Conservation (phyloP, 2,888 invertebrate species). For the Globia sparganii region DNA sequence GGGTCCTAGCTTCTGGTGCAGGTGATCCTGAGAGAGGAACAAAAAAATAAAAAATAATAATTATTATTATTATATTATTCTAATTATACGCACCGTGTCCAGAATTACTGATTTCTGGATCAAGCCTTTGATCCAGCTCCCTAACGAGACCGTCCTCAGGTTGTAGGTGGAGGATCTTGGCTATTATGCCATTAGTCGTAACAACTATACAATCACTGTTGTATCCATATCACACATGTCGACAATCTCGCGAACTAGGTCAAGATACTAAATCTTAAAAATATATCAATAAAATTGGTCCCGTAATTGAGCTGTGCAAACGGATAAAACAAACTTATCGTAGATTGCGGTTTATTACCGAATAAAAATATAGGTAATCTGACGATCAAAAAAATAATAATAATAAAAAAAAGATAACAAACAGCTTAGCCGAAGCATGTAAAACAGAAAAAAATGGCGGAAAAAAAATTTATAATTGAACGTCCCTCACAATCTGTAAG, state of each 20-base stretch:
- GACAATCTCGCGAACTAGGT: not conserved
- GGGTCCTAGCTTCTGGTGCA: not conserved
- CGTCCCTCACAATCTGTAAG: constrained; percentile 40
- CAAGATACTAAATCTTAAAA: not conserved
- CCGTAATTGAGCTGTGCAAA: not conserved
- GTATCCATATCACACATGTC: not conserved
- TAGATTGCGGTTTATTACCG: not conserved
- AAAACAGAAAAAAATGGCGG: constrained; percentile 13
- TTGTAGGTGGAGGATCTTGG: too few species aligned
- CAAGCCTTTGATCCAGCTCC: too few species aligned
- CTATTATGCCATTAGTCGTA: not conserved
- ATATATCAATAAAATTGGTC: not conserved
- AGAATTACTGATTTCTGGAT: not conserved
- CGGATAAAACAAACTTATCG: not conserved
- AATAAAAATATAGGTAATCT: not conserved
- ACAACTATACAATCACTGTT: not conserved
- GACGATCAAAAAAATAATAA: not conserved
- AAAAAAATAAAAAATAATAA: too few species aligned
- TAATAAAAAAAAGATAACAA: not conserved
- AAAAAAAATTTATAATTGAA: constrained; percentile 37
- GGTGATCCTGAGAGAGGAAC: not conserved
- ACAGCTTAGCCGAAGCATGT: constrained; percentile 1
- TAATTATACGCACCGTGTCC: not conserved
- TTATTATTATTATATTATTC: too few species aligned
- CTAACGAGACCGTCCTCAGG: too few species aligned